Percentiles rank a stretch among this genome's conserved stretches.
Evolutionary conservation across 2,888 invertebrate genomes (phyloP).

Genomic region (Sinopyrophorus schimmeli): DNA sequence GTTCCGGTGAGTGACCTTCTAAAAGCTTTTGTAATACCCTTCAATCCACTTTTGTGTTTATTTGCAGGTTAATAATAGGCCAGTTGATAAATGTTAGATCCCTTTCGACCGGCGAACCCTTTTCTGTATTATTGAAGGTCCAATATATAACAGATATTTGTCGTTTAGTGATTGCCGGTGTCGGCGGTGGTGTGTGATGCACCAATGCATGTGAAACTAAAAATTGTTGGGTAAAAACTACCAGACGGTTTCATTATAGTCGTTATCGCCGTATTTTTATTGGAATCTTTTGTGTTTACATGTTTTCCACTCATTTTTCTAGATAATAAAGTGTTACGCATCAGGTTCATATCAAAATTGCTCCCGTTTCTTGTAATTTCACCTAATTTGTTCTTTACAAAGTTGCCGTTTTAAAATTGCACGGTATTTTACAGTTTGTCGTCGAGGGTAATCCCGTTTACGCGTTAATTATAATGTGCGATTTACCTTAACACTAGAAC

Average conservation of each 20-base stretch:
- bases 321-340: slow-evolving; percentile 2
- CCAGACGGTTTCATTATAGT: slow-evolving; percentile 35
- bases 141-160: slow-evolving; percentile 24
- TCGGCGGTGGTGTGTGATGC: slow-evolving; percentile 17
- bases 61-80: slow-evolving; percentile 19
- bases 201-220: slow-evolving; percentile 29
- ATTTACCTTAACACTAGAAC: too few species aligned
- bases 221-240: slow-evolving; percentile 34
- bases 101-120: slow-evolving; percentile 7
- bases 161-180: slow-evolving; percentile 18
- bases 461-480: too few species aligned
- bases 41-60: slow-evolving; percentile 10
- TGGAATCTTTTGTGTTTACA: slow-evolving; percentile 15
- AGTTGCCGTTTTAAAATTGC: too few species aligned
- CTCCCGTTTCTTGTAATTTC: too few species aligned
- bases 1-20: slow-evolving; percentile 28
- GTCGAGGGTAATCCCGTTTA: too few species aligned
- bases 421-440: too few species aligned
- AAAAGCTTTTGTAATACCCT: slow-evolving; percentile 13
- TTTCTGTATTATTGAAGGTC: slow-evolving; percentile 16
- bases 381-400: too few species aligned
- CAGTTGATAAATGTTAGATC: slow-evolving; percentile 19
- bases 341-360: too few species aligned
- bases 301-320: slow-evolving; percentile 2
- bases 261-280: slow-evolving; percentile 12